phyloP scores from a whole-genome alignment of 2,888 invertebrate genomes.

The Metallyticus violacea region DNA sequence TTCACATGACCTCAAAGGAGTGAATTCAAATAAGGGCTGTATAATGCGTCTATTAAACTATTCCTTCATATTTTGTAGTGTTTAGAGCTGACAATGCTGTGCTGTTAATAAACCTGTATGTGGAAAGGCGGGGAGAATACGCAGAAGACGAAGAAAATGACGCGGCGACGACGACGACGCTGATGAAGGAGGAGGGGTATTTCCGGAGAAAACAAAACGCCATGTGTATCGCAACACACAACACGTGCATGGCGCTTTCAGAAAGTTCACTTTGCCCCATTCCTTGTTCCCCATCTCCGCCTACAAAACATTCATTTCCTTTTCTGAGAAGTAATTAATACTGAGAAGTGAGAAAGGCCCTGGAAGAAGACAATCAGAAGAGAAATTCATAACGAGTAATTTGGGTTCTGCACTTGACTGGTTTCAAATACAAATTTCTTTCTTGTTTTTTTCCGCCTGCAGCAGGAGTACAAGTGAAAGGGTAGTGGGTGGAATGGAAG shows the following conservation, averaged over 20 bases:
- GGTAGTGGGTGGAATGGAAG: neutral
- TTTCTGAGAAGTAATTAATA: conserved; percentile 31
- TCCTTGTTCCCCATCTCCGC: neutral
- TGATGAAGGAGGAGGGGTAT: no score
- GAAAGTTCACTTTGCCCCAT: neutral
- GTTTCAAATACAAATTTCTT: conserved; percentile 32
- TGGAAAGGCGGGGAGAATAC: no score
- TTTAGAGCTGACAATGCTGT: neutral
- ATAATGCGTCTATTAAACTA: neutral
- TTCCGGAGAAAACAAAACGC: neutral
- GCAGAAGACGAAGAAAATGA: neutral
- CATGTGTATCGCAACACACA: neutral
- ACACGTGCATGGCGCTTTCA: neutral
- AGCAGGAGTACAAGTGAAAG: neutral
- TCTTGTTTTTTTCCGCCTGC: neutral
- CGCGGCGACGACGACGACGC: no score
- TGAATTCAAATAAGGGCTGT: neutral
- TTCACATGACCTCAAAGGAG: neutral
- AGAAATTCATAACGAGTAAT: conserved; percentile 35
- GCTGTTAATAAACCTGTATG: neutral
- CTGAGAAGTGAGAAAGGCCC: conserved; percentile 5
- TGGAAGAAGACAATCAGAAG: conserved; percentile 22
- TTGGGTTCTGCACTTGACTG: conserved; percentile 35
- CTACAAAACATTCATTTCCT: conserved; percentile 4
- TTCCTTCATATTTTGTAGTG: neutral